These are phyloP conservation scores for Actinia equina DNA, from an alignment of 64 coral and sea anemone genomes.

Conservation along the genomic window DNA sequence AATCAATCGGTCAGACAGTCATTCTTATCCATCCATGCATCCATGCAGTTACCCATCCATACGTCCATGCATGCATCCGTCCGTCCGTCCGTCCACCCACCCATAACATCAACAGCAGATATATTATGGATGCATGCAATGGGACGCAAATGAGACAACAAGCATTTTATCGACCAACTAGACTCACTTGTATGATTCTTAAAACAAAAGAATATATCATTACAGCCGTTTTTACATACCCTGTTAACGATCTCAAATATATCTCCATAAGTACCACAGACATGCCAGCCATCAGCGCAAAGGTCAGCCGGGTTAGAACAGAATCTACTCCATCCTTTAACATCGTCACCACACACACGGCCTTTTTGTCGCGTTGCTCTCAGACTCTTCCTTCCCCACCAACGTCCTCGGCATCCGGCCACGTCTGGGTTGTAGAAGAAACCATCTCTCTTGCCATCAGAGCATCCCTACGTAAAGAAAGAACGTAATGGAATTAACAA, in stretches of 20 bases:
- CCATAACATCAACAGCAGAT: no score
- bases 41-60: no score
- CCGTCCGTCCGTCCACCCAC: no score
- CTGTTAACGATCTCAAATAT: slow-evolving; percentile 77
- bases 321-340: slow-evolving; percentile 19
- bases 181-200: no score
- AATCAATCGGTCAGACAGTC: not conserved
- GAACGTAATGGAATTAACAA: not conserved
- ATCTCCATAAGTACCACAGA: slow-evolving; percentile 85
- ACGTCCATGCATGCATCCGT: no score
- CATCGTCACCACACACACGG: slow-evolving; percentile 66
- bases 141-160: no score
- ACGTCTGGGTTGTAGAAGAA: slow-evolving; percentile 75
- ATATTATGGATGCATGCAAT: no score
- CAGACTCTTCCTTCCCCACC: slow-evolving; percentile 62
- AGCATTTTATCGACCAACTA: no score
- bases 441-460: slow-evolving; percentile 74
- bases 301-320: slow-evolving; percentile 66
- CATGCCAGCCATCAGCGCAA: slow-evolving; percentile 63
- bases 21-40: not conserved
- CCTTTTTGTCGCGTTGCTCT: slow-evolving; percentile 42
- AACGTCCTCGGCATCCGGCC: slow-evolving; percentile 72
- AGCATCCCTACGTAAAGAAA: slow-evolving; percentile 56
- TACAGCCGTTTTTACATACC: slow-evolving; percentile 11
- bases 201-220: no score